Evolutionary conservation across 2,113 vertebrate genomes (phyloP).

Genomic region (Nibea coibor): DNA sequence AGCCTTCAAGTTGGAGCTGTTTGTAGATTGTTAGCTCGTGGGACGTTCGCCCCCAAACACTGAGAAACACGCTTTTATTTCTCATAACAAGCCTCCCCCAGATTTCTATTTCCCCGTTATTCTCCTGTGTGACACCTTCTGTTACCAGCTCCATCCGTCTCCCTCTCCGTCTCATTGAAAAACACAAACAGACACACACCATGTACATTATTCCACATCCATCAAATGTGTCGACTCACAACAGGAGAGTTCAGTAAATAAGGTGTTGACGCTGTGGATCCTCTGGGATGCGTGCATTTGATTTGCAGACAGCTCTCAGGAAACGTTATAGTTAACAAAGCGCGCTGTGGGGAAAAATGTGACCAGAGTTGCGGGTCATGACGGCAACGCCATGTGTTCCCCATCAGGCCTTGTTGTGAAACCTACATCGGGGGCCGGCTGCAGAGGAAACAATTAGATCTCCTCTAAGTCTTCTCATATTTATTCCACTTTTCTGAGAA

Average conservation of each 20-base stretch:
- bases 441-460: constrained; percentile 66
- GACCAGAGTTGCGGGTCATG: constrained; percentile 47
- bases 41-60: neutral
- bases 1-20: constrained; percentile 36
- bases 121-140: constrained; percentile 6
- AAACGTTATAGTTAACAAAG: constrained; percentile 32
- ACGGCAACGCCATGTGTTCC: constrained; percentile 72
- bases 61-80: constrained; percentile 11
- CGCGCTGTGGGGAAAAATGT: constrained; percentile 50
- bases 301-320: constrained; percentile 38
- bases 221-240: constrained; percentile 3
- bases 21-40: neutral
- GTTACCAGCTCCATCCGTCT: constrained; percentile 5
- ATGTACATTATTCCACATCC: neutral
- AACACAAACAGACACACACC: constrained; percentile 16
- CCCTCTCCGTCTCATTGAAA: constrained; percentile 16
- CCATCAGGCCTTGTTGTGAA: constrained; percentile 68
- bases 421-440: constrained; percentile 33
- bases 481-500: constrained; percentile 46
- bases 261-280: neutral
- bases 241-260: constrained; percentile 8
- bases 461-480: constrained; percentile 36
- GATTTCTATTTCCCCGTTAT: neutral
- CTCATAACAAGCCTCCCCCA: neutral
- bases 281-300: constrained; percentile 4